Conservation (phyloP, 2,113 vertebrate genomes). For the Microtus richardsoni region DNA sequence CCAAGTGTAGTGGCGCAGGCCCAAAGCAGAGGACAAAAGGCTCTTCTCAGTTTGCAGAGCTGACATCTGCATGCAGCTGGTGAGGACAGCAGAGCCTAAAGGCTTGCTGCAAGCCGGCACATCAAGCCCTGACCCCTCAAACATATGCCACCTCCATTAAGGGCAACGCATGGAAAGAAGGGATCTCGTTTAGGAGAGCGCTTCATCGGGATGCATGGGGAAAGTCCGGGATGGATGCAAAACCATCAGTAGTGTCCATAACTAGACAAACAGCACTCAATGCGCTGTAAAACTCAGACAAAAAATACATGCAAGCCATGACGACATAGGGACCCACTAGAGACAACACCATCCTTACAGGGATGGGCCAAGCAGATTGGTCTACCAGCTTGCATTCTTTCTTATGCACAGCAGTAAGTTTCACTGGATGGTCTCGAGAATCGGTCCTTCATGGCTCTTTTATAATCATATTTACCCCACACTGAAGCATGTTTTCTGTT, state of each 20-base stretch:
- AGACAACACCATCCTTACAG: neutral
- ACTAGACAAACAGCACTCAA: neutral
- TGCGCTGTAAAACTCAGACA: neutral
- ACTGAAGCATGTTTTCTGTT: neutral
- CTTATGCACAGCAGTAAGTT: neutral
- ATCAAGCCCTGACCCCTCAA: neutral
- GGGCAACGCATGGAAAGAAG: neutral
- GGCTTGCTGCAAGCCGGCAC: neutral
- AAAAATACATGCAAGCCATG: neutral
- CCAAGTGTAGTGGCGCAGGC: neutral
- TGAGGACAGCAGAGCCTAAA: neutral
- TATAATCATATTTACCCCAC: neutral
- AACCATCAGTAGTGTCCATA: neutral
- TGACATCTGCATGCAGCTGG: neutral
- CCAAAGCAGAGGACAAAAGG: neutral
- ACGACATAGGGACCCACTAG: neutral
- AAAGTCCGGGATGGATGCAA: neutral
- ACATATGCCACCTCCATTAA: neutral
- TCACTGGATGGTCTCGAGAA: neutral
- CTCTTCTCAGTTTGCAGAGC: neutral
- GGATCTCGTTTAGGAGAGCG: neutral
- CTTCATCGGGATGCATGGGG: rapidly evolving
- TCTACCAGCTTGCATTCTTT: neutral
- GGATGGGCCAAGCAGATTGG: rapidly evolving
- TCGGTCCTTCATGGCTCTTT: neutral